Evolutionary conservation across 2,888 invertebrate genomes (phyloP).

Genomic region (Eristalis intricaria): DNA sequence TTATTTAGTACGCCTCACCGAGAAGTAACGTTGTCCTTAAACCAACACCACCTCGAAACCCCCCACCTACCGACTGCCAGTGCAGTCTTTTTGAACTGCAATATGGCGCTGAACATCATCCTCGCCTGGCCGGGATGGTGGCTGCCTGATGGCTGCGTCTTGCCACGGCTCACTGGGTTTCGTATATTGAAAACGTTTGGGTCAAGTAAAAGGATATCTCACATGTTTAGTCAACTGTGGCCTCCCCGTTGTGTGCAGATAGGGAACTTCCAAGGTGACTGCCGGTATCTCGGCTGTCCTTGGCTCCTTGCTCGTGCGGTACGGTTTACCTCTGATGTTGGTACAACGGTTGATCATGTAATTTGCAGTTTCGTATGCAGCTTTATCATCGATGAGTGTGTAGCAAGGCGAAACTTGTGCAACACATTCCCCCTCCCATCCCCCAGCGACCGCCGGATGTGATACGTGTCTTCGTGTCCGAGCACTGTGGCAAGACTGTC

Average conservation of each 20-base stretch:
- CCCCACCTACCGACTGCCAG: not conserved
- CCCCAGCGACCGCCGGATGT: not conserved
- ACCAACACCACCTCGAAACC: conserved; percentile 31
- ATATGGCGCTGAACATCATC: conserved; percentile 40
- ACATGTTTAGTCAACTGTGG: conserved; percentile 58
- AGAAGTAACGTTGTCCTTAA: conserved; percentile 59
- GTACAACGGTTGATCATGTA: conserved; percentile 56
- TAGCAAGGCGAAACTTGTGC: not conserved
- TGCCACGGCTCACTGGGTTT: conserved; percentile 47
- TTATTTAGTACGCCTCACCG: conserved; percentile 68
- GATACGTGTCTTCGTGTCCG: not conserved
- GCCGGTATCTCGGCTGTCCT: conserved; percentile 44
- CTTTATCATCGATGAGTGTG: conserved; percentile 35
- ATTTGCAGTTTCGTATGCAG: conserved; percentile 31
- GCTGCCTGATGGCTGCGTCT: not conserved
- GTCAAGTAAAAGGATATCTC: conserved; percentile 66
- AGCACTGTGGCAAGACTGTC: not conserved
- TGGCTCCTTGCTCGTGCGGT: not conserved
- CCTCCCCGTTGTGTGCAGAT: not conserved
- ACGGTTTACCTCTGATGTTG: conserved; percentile 11
- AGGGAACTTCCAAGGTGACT: conserved; percentile 5
- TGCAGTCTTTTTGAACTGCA: conserved; percentile 10
- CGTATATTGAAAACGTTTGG: conserved; percentile 58
- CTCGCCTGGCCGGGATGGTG: not conserved
- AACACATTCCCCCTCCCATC: not conserved